Evolutionary conservation across 2,888 invertebrate species (phyloP), one percentile per base, ranked within the genome.

Genomic region (Pogonocherus hispidulus): DNA sequence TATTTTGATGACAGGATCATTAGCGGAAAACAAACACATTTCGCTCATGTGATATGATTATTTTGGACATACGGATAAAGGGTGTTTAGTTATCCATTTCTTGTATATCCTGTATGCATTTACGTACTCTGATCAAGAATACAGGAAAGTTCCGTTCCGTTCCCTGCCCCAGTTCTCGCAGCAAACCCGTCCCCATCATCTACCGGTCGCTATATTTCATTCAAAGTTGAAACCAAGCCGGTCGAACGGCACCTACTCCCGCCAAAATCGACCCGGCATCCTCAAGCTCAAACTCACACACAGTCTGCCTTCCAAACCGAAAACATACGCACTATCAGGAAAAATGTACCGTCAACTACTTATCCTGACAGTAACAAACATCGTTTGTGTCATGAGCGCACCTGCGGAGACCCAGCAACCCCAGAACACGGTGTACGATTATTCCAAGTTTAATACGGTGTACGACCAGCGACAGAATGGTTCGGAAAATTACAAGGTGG

Each of bases 381-480:
- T 47, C 14, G 16, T 41, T 1, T 46, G 60, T 27, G 60, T 18
- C 1, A 19, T 19, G 2, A 16, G 49, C 27, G 60, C 60, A 8
- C 49, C 60, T 3, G 9, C 35, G 3, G 55, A 46, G 20, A 57
- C 20, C 14, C 37, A 47, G 5, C 51, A 57, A 41, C 47, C 18
- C 4, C 60, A 60, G 2, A 46, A 46, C 27, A 11, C 18, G 14
- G 47, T 60, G 8, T 74, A 77, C 62, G 72, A 78, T 60, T 47
- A 63, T 0, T 65, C 66, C 1, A 66, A 74, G n/a, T 78, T 73
- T 60, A 78, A 77, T 52, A 77, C 84, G 70, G 80, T 84, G 66
- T 84, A 85, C 71, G 94, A 94, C 84, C 93, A 94, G 81, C 86
- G 93, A 5, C 94, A 94, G 82, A 94, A 93, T 80, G 94, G 94